Base-by-base conservation (phyloP, 2,888 invertebrate species). In the Incurvaria masculella region DNA sequence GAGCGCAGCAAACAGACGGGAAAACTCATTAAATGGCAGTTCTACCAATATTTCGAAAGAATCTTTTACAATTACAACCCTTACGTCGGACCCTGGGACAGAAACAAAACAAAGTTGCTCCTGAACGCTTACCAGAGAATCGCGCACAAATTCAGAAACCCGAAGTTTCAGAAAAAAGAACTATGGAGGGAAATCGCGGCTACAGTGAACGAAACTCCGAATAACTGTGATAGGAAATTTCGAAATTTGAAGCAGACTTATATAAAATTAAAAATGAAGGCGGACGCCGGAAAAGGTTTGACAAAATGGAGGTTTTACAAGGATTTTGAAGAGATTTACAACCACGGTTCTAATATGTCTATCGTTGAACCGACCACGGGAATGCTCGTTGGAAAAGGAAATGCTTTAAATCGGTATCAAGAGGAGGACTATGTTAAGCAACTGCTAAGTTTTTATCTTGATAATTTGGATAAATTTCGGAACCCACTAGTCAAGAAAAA, bases 181-280 rank as follows among this genome's bases (percentile, higher is more conserved):
- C 59, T 75, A 17, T 75, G 74, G 74, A 69, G 64, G 52, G 68
- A 72, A 52, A 68, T 75, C 56, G 61, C 71, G 0, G 52, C 50
- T 6, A 54, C 61, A 21, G 68, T 74, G 2, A 72, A 69, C 1
- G 69, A 69, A 52, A 49, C 46, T 20, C 48, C 74, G 0, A 57
- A 57, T 14, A 59, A 61, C 44, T 75, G 75, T 56, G 76, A 78
- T 51, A 72, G 72, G 44, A 78, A 78, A 53, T 76, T 74, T 51
- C 62, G 76, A 43, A 76, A 76, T 52, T 58, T 76, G 38, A 76
- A 76, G 52, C 74, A 74, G 55, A 75, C 76, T 3, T 76, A 71
- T 40, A 55, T 73, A 2, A 64, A 72, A 52, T 55, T 74, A 11
- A 72, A 68, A 57, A 61, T 64, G 55, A 68, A 62, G 57, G 58